A percentile compares a stretch with the other conserved stretches of the same genome.
Evolutionary conservation across 2,888 invertebrate genomes (phyloP).

Genomic region (Adineta ricciae): DNA sequence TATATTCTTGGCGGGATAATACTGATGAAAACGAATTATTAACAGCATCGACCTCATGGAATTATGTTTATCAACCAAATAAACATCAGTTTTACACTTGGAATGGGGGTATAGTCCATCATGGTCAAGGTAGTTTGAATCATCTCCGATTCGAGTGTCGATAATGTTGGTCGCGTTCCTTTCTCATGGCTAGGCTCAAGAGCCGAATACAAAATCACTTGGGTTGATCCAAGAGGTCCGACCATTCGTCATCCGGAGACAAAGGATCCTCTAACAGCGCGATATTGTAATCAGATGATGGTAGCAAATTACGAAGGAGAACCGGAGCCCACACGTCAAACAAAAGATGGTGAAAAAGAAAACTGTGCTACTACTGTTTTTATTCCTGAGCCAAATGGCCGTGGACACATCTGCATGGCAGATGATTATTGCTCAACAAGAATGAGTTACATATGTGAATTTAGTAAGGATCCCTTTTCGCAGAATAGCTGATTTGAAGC

Average conservation of each 20-base stretch:
- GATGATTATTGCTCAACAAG: neutral
- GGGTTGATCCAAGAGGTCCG: neutral
- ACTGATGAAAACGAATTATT: neutral
- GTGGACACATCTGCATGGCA: neutral
- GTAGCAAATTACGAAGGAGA: neutral
- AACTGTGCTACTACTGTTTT: neutral
- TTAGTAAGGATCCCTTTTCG: neutral
- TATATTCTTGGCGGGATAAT: neutral
- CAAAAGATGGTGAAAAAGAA: neutral
- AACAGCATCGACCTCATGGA: neutral
- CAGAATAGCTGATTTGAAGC: no score
- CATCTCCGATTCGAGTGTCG: no score
- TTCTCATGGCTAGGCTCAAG: neutral
- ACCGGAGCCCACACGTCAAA: neutral
- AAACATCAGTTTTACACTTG: neutral
- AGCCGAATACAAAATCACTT: neutral
- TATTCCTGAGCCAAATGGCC: neutral
- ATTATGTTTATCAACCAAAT: neutral
- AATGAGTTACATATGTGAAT: neutral
- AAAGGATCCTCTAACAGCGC: neutral
- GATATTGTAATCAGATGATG: neutral
- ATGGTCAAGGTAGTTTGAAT: neutral
- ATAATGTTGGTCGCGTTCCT: no score
- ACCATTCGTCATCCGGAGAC: neutral
- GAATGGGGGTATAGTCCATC: neutral